phyloP scores from a whole-genome alignment of 2,797 vertebrate species.

The Hydrolagus colliei region DNA sequence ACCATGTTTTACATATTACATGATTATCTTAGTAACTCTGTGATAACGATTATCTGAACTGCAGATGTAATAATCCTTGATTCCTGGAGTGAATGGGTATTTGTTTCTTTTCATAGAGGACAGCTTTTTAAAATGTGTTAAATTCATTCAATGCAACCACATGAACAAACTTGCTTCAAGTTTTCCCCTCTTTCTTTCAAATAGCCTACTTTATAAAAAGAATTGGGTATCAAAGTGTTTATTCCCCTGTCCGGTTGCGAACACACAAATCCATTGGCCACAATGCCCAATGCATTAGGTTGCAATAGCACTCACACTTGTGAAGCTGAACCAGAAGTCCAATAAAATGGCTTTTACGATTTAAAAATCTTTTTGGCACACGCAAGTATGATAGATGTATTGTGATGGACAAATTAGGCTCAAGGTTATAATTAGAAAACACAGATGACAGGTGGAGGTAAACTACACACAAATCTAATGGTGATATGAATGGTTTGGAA shows the following conservation, averaged over 20 bases:
- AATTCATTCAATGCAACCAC: not conserved
- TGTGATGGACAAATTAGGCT: conserved; percentile 7
- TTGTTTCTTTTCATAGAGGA: not conserved
- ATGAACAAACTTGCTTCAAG: not conserved
- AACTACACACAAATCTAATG: conserved; percentile 53
- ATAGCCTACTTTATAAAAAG: not conserved
- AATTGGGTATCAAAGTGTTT: not conserved
- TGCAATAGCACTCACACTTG: not conserved
- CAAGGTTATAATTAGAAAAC: conserved; percentile 32
- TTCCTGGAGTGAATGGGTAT: not conserved
- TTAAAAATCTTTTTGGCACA: not conserved
- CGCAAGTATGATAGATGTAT: not conserved
- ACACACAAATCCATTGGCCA: not conserved
- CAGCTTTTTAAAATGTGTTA: not conserved
- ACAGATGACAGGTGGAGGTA: conserved; percentile 43
- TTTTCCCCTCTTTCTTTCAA: not conserved
- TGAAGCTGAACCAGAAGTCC: not conserved
- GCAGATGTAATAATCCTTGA: not conserved
- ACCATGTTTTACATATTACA: not conserved
- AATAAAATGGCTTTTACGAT: not conserved
- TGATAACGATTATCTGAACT: not conserved
- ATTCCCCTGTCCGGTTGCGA: not conserved
- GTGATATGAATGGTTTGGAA: conserved; percentile 65
- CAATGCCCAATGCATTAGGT: not conserved
- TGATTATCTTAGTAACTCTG: not conserved